Evolutionary conservation across 2,888 invertebrate genomes (phyloP), one percentile per base, ranked within the genome.

Genomic region (Mycalesis mineus): DNA sequence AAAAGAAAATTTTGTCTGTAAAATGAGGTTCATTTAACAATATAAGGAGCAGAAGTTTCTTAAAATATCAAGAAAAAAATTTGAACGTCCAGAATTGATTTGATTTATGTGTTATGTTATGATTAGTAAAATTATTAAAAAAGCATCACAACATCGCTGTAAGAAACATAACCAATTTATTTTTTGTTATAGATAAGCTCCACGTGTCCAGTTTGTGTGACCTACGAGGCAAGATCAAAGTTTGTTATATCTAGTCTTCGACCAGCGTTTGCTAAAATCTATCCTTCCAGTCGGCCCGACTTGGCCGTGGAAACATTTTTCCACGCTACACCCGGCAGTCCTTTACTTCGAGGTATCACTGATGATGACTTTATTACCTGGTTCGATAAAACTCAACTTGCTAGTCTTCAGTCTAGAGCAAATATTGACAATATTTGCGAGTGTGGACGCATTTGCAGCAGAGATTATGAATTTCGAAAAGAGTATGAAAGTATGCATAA

Each of bases 331-430:
- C 82, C 87, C 45, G 91, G 91, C n/a, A 93, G 92, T 63, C 91
- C 91, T 9, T 77, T 93, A 33, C 80, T 93, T 0, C 84, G 90
- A 67, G 92, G 91, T 7, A 92, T 93, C 31, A 92, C 92, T 11
- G 92, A 92, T 55, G 93, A 93, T 66, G 93, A 93, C 68, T 87
- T 92, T 15, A 92, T 93, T 31, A 93, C 93, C 2, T 93, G 93
- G 93, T 93, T 93, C 67, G 92, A 92, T 40, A 91, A 91, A 78
- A 91, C 91, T 58, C 90, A 88, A 69, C 72, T 87, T 4, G 85
- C 84, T 1, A 91, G 87, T 63, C 79, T 88, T 2, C 85, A 84
- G 67, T 83, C 82, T 1, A 84, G 76, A 31, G 72, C 84, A 4
- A 90, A 80, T 61, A 88, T 91, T 58, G 89, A 91, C 65, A 87